Base-by-base conservation (phyloP, 2,797 vertebrate genomes). In the Poeciliopsis gracilis region DNA sequence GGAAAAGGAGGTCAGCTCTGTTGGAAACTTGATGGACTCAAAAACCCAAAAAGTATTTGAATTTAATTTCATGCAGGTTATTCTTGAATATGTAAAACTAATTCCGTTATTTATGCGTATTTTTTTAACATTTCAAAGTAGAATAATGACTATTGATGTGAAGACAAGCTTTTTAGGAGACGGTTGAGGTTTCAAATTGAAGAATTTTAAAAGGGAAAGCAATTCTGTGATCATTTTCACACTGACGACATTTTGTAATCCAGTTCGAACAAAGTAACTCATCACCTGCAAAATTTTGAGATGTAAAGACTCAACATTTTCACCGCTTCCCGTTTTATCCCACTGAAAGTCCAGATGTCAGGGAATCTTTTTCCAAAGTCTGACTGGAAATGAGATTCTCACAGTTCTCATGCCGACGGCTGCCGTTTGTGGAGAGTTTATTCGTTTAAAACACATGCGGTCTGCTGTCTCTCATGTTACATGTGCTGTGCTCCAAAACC, bases 391-490 rank as follows among this genome's bases (percentile, higher is more conserved):
- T 67, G 4, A 67, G 36, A 67, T 67, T 67, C 63, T 67, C 36
- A 67, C 20, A 41, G 63, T 41, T 25, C 36, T 67, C 63, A 41
- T 67, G 3, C 8, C 23, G 8, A 67, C 11, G 63, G 38, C 63
- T 67, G 33, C 20, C 20, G 13, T 69, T 43, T 69, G 38, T 69
- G 55, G 18, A 45, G 28, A 38, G 43, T 45, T 38, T 30, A 10
- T 11, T 28, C 30, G 28, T 38, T 55, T 75, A 33, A 75, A 75
- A 63, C 36, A 41, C 16, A 45, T 20, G 75, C 55, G 45, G 72
- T 73, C 72, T 20, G 43, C 81, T 20, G 81, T 82, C 67, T 49
- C n/a, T 88, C 83, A 61, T 71, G 73, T 90, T 89, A 82, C 83
- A 59, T 13, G 5, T 36, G 81, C 23, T 8, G 51, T 61, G 77